Percentiles rank a stretch among this genome's conserved stretches.
phyloP scores from a whole-genome alignment of 2,888 invertebrate species.

The Dolomedes plantarius region DNA sequence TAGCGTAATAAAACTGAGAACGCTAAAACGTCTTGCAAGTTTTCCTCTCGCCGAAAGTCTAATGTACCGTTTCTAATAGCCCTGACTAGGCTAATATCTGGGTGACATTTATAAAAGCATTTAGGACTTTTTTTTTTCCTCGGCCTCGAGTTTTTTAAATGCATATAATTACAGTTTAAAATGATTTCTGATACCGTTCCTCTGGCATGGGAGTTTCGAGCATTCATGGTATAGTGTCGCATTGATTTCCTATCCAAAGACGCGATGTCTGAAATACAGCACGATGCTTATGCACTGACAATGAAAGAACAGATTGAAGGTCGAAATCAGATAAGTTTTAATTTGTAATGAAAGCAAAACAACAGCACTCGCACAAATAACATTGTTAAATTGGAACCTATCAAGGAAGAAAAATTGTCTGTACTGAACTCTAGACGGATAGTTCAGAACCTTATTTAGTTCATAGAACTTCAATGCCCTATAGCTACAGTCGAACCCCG shows the following conservation, averaged over 20 bases:
- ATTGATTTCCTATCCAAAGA: background rate
- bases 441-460: too few relatives aligned
- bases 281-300: too few relatives aligned
- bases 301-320: too few relatives aligned
- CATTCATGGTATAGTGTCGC: constrained; percentile 33
- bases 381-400: too few relatives aligned
- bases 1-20: constrained; percentile 52
- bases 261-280: too few relatives aligned
- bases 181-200: constrained; percentile 61
- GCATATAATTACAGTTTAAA: constrained; percentile 66
- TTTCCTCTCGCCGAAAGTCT: constrained; percentile 34
- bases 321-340: too few relatives aligned
- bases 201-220: constrained; percentile 20
- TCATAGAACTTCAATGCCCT: too few relatives aligned
- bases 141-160: constrained; percentile 44
- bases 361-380: too few relatives aligned
- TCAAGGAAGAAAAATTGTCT: too few relatives aligned
- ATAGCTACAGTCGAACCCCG: too few relatives aligned
- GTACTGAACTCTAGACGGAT: too few relatives aligned
- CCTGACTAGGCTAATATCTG: constrained; percentile 60
- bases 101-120: constrained; percentile 66
- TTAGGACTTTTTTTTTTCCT: constrained; percentile 38
- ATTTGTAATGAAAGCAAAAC: too few relatives aligned
- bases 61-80: constrained; percentile 67
- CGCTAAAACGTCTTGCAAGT: constrained; percentile 57